Percentiles rank a stretch among this genome's conserved stretches.
Conservation (phyloP, 2,888 invertebrate genomes). For the Strigamia maritima region DNA sequence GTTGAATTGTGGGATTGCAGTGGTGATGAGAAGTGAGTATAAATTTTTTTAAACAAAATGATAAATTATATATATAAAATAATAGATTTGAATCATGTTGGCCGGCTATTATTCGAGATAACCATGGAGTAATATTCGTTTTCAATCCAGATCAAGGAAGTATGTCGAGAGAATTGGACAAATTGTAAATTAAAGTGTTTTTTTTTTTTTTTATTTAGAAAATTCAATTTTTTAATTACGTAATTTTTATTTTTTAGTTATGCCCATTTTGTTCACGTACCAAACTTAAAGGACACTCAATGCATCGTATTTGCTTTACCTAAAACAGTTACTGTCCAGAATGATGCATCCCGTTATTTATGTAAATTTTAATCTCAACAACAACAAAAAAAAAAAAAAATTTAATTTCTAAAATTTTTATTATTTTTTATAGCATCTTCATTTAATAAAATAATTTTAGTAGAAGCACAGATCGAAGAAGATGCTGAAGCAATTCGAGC, state of each 20-base stretch:
- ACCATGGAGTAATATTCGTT: conserved; percentile 68
- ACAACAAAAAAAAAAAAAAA: too few species aligned
- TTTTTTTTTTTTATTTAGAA: not conserved
- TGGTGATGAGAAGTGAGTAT: conserved; percentile 66
- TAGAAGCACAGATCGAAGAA: conserved; percentile 60
- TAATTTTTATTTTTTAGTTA: conserved; percentile 48
- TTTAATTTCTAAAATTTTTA: not conserved
- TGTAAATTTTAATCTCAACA: conserved; percentile 38
- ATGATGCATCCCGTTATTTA: conserved; percentile 37
- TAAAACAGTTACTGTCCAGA: conserved; percentile 46
- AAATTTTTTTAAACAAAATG: not conserved
- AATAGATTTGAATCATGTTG: conserved; percentile 70
- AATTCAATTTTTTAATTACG: not conserved
- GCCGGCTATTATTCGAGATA: conserved; percentile 68
- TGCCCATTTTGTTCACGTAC: conserved; percentile 66
- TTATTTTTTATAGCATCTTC: conserved; percentile 56
- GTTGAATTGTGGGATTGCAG: conserved; percentile 79
- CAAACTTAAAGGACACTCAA: conserved; percentile 63
- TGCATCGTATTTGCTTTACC: conserved; percentile 62
- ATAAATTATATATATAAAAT: not conserved
- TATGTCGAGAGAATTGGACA: conserved; percentile 61
- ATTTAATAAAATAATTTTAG: conserved; percentile 62
- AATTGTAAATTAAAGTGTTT: conserved; percentile 52
- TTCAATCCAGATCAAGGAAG: conserved; percentile 60
- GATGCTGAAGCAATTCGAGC: conserved; percentile 61